phyloP scores from a whole-genome alignment of 2,113 vertebrate genomes.

The Pomatorhinus ruficollis region DNA sequence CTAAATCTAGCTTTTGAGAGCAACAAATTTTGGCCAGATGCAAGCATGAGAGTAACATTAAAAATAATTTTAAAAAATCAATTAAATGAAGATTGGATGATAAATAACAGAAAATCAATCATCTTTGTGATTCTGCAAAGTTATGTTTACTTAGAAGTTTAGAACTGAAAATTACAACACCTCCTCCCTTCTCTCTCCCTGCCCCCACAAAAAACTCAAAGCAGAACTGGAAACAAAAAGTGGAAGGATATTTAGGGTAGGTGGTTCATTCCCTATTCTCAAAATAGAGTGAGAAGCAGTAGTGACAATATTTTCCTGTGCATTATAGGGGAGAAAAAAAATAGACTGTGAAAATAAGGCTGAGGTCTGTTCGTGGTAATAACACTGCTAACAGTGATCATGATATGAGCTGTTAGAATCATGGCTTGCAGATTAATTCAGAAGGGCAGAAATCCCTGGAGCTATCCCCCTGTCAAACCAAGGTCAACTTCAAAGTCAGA shows the following conservation, averaged over 20 bases:
- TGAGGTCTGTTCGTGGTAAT: neutral
- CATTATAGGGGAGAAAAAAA: neutral
- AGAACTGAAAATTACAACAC: neutral
- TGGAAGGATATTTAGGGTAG: neutral
- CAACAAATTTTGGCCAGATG: neutral
- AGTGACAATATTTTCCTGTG: neutral
- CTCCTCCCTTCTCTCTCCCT: no score
- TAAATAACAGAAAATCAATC: neutral
- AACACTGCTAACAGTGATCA: neutral
- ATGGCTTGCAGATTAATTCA: neutral
- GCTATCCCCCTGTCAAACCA: neutral
- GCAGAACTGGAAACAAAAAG: neutral
- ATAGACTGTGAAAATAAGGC: accelerated
- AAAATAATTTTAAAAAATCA: neutral
- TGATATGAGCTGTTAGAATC: neutral
- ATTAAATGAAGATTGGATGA: neutral
- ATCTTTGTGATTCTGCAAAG: neutral
- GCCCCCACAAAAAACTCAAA: neutral
- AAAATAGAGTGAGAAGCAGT: neutral
- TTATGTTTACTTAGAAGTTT: neutral
- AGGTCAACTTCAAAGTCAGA: neutral
- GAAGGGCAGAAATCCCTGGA: neutral
- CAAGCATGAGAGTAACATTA: neutral
- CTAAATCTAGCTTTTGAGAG: neutral
- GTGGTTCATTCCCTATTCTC: neutral